Base-by-base conservation (phyloP, 2,888 invertebrate genomes). In the Tetheella fluctuosa region DNA sequence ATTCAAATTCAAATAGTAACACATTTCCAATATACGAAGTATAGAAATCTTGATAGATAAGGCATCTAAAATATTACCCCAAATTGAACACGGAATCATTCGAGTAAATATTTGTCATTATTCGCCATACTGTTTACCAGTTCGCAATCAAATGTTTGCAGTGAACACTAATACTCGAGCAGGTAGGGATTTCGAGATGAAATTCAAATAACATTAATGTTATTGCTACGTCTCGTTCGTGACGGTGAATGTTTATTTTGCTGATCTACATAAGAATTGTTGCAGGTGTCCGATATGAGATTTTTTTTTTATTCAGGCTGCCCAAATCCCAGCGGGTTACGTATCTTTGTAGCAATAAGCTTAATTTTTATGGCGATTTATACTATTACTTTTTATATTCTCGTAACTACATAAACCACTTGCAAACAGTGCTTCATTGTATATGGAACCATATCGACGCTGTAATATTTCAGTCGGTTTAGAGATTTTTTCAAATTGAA, bases 151-250 rank as follows among this genome's bases (percentile, higher is more conserved):
- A 56, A 17, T 63, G 52, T 53, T 55, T n/a, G 23, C 30, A 60
- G 17, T 28, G 39, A 34, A 48, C 5, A 28, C 15, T 42, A 42
- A 54, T 17, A 54, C 28, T 25, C 28, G n/a, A 17, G 55, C 55
- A 55, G 52, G 57, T 61, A 68, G 62, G 64, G 70, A 67, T 65
- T 58, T 42, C 63, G 62, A 66, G 61, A 71, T 68, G 64, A 62
- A 68, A 65, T 64, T 55, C 66, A 64, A 65, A 73, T 60, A 52
- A 34, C 61, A 64, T 68, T 69, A 67, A 65, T 64, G 55, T 64
- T 65, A 76, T 71, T 64, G 68, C 64, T 34, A 42, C 55, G 53
- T 63, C 54, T 64, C 53, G 59, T 54, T 15, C 23, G 48, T 25
- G 39, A 15, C 34, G 69, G 56, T 28, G 39, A 59, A 60, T 57